Evolutionary conservation across 35 echinoderm and acorn worm genomes (phyloP), one percentile per base, ranked within the genome.

Genomic region (Ophioderma brevispina): DNA sequence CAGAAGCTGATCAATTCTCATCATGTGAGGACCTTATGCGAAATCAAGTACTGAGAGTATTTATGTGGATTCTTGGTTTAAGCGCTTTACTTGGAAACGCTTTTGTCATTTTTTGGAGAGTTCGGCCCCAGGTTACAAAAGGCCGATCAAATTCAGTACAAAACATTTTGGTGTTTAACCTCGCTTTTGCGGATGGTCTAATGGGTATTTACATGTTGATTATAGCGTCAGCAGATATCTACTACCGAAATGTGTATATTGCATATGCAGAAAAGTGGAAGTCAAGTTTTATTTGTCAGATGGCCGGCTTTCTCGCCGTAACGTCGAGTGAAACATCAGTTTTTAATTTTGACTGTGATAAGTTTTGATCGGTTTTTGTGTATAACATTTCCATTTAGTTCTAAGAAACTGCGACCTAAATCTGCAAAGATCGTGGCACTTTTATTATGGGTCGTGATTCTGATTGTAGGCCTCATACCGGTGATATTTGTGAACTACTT

Each of bases 131-230:
- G 2, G 19, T 59, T 11, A 46, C 4, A 3, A 46, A 46, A 46
- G 17, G 41, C 17, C 4, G 17, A 46, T 4, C 41, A 4, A 46
- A 46, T 46, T 81, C 76, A 0, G 40, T 40, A 30, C 49, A 78
- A 32, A 39, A 31, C 3, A 39, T 84, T 31, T 78, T 94, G 28
- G 82, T 94, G 19, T 77, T 70, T 42, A 94, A 94, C 40, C 76
- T 94, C 23, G 86, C 92, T 11, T 10, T 94, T 35, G 56, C 92
- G 25, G 92, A 94, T 42, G 41, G 81, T 34, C 19, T 94, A 80
- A 94, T 94, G 92, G 92, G 92, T 37, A 14, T 94, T 35, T 94
- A 94, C 32, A 88, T 94, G 86, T 25, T 94, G 31, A 94, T 81
- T 6, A 89, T 94, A 31, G 92, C 86, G 17, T 36, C 59, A 13